A percentile compares a stretch with the other conserved stretches of the same genome.
Evolutionary conservation across 1,140 invertebrate genomes (phyloP).

Genomic region (Trinorchestia longiramus): DNA sequence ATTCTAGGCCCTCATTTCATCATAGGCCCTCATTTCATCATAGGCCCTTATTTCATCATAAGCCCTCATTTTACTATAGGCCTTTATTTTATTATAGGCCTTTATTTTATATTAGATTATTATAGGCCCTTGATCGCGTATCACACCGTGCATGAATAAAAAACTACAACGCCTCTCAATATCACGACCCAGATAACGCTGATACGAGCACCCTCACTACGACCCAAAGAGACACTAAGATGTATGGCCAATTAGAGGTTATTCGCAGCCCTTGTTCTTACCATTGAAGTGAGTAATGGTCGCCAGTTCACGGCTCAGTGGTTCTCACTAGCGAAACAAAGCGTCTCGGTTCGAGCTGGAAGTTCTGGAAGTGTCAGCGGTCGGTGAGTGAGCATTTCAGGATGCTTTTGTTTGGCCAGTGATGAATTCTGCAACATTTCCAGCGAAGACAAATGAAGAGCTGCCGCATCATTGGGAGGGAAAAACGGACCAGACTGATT

Average conservation of each 20-base stretch:
- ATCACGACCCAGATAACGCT: slow-evolving; percentile 11
- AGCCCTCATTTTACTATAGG: too few species aligned
- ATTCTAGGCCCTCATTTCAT: too few species aligned
- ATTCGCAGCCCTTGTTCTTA: slow-evolving; percentile 27
- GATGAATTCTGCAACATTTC: slow-evolving; percentile 51
- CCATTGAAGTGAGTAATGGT: slow-evolving; percentile 29
- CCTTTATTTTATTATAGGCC: too few species aligned
- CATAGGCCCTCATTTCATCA: too few species aligned
- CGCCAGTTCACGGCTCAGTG: slow-evolving; percentile 10
- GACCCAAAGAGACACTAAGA: neutral
- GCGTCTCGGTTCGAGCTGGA: slow-evolving; percentile 16
- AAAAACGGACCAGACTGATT: neutral
- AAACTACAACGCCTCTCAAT: neutral
- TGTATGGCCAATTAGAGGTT: slow-evolving; percentile 38
- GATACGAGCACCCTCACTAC: neutral
- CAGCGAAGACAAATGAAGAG: slow-evolving; percentile 34
- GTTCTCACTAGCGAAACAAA: slow-evolving; percentile 44
- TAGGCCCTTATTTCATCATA: too few species aligned
- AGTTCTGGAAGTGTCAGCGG: slow-evolving; percentile 37
- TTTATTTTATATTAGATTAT: too few species aligned
- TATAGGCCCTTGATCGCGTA: neutral
- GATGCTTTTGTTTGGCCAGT: slow-evolving; percentile 25
- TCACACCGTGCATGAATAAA: neutral
- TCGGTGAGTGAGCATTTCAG: slow-evolving; percentile 40
- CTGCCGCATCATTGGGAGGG: neutral